Percentiles rank a stretch among this genome's conserved stretches.
These are phyloP conservation scores for Bombylius discolor DNA, from an alignment of 2,888 invertebrate species.

Conservation along the genomic window DNA sequence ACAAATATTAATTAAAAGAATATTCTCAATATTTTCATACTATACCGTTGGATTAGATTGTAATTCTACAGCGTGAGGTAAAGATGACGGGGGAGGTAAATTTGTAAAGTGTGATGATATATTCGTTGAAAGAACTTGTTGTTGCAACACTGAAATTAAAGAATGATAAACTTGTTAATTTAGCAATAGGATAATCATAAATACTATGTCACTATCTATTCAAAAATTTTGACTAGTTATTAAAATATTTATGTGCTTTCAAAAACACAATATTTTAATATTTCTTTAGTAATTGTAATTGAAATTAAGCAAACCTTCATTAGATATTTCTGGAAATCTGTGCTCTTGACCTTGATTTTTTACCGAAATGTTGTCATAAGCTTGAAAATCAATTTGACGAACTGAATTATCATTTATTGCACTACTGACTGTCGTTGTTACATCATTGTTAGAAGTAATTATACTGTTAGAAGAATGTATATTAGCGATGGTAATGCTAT, in stretches of 20 bases:
- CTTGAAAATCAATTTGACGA: background rate
- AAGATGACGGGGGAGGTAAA: constrained; percentile 40
- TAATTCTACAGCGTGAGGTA: constrained; percentile 25
- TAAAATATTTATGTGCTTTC: background rate
- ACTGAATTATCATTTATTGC: background rate
- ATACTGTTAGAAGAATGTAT: background rate
- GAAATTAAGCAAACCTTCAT: background rate
- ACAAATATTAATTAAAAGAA: background rate
- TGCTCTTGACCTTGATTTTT: background rate
- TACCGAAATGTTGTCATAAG: background rate
- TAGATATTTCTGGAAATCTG: background rate
- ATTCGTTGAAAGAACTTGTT: constrained; percentile 11
- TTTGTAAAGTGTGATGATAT: constrained; percentile 33
- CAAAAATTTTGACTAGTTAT: too few species aligned
- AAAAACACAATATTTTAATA: background rate
- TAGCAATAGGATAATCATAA: too few species aligned
- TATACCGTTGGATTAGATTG: background rate
- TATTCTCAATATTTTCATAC: background rate
- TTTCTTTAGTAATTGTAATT: too few species aligned
- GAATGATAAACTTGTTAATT: too few species aligned
- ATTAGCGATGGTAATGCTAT: background rate
- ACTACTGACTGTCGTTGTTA: background rate
- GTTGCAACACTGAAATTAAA: background rate
- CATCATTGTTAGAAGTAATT: background rate
- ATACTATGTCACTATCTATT: too few species aligned